phyloP scores from a whole-genome alignment of 2,797 vertebrate species.

The Parambassis ranga region DNA sequence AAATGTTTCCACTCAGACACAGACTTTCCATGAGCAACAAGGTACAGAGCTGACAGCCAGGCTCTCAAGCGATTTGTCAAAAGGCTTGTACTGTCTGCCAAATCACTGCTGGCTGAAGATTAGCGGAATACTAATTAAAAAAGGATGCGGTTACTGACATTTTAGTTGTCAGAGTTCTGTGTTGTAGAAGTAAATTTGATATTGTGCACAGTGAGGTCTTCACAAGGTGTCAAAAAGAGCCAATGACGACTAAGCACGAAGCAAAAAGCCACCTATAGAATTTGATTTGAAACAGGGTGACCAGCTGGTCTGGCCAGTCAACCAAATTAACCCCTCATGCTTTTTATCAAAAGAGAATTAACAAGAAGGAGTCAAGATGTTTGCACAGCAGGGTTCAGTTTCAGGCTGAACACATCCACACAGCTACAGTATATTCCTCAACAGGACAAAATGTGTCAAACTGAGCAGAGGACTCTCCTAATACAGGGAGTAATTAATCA shows the following conservation, averaged over 20 bases:
- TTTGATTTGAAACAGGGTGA: constrained; percentile 66
- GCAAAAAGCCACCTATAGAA: constrained; percentile 40
- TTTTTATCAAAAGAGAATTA: constrained; percentile 82
- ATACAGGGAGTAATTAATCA: constrained; percentile 48
- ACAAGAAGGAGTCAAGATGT: constrained; percentile 61
- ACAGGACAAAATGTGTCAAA: constrained; percentile 48
- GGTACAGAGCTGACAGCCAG: constrained; percentile 41
- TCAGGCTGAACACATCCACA: constrained; percentile 34
- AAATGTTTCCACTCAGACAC: constrained; percentile 68
- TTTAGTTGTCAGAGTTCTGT: background rate
- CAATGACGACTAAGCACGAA: constrained; percentile 30
- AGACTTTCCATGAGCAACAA: constrained; percentile 32
- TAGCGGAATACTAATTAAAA: constrained; percentile 16
- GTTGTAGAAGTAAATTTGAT: background rate
- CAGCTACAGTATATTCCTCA: constrained; percentile 45
- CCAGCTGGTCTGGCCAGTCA: constrained; percentile 71
- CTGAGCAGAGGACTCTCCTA: constrained; percentile 25
- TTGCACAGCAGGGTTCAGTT: constrained; percentile 56
- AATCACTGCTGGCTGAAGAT: constrained; percentile 20
- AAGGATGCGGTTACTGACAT: background rate
- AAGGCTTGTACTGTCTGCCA: constrained; percentile 32
- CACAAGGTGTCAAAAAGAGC: constrained; percentile 40
- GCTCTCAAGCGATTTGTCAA: constrained; percentile 43
- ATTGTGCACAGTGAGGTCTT: background rate
- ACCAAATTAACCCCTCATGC: constrained; percentile 71